phyloP scores from a whole-genome alignment of 2,888 invertebrate genomes.

The Cremastinae sp. region DNA sequence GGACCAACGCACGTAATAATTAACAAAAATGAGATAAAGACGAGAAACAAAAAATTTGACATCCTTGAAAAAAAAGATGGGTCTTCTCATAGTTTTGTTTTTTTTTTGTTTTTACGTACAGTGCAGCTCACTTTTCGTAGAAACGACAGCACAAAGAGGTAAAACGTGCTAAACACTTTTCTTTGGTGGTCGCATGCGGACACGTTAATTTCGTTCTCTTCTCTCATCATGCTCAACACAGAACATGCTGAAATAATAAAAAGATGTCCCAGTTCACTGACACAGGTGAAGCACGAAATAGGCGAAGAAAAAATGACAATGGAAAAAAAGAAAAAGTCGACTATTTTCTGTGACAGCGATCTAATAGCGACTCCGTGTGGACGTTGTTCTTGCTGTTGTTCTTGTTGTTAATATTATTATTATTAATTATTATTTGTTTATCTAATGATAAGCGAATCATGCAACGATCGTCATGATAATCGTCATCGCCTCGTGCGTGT shows the following conservation, averaged over 20 bases:
- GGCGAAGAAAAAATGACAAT: constrained; percentile 7
- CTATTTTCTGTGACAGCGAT: constrained; percentile 45
- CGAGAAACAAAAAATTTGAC: constrained; percentile 22
- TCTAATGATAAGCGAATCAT: constrained; percentile 67
- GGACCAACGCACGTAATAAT: constrained; percentile 58
- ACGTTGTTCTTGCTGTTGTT: too few relatives aligned
- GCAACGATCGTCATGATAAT: constrained; percentile 70
- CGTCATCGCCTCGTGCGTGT: constrained; percentile 62
- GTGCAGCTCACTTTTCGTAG: constrained; percentile 32
- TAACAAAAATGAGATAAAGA: constrained; percentile 18
- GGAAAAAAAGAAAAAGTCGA: constrained; percentile 14
- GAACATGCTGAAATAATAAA: constrained; percentile 48
- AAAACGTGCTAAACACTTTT: constrained; percentile 27
- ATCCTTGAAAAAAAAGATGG: constrained; percentile 19
- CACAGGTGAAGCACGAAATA: constrained; percentile 9
- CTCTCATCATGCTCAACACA: constrained; percentile 56
- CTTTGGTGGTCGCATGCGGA: constrained; percentile 55
- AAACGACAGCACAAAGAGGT: constrained; percentile 27
- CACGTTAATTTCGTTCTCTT: constrained; percentile 32
- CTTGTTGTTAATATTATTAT: too few relatives aligned
- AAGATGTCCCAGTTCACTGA: constrained; percentile 49
- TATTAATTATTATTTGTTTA: constrained; percentile 2
- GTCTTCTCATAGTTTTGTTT: neutral
- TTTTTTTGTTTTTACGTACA: constrained; percentile 41
- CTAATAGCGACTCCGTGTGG: constrained; percentile 60